Base-by-base conservation (phyloP, 2,113 vertebrate genomes). In the Aphyosemion australe region DNA sequence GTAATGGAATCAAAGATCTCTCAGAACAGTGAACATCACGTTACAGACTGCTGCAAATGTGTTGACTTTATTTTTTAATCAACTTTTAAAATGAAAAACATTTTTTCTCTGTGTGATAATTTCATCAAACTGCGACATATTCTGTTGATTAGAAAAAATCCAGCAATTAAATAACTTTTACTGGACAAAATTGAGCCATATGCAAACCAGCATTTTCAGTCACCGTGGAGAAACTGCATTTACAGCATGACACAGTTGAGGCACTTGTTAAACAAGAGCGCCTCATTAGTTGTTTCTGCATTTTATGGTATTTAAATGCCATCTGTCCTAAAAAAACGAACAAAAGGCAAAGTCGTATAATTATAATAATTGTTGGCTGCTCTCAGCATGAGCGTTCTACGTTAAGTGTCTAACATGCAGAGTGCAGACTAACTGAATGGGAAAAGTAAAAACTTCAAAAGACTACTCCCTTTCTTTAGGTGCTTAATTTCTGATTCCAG, bases 341-440 rank as follows among this genome's bases (percentile, higher is more conserved):
- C 63, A 78, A 75, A 62, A 51, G 37, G 21, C 57, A 69, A 78
- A 72, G 62, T 10, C 43, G 13, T 63, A 32, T 20, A 31, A 74
- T 71, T 19, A 20, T 11, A 10, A 65, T 69, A 52, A 74, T 69
- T 62, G 21, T 78, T 78, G 49, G 42, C 26, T 20, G 19, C 47
- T 72, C n/a, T 63, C 50, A 69, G 68, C 47, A 61, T 47, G 57
- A 73, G n/a, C 65, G 47, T 51, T 39, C 8, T 45, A 6, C 64
- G 64, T 78, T 5, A 43, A 71, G 57, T 37, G 2, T 53, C 47
- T n/a, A 48, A 48, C 45, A 19, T 48, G 46, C n/a, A 52, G 15
- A 18, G 46, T 53, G 18, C 12, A 53, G 4, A 53, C 49, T 37
- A 2, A 18, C 8, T 19, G 13, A 39, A 2, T 41, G 37, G 49